Evolutionary conservation across 1,140 invertebrate genomes (phyloP).

Genomic region (Cydia pomonella): DNA sequence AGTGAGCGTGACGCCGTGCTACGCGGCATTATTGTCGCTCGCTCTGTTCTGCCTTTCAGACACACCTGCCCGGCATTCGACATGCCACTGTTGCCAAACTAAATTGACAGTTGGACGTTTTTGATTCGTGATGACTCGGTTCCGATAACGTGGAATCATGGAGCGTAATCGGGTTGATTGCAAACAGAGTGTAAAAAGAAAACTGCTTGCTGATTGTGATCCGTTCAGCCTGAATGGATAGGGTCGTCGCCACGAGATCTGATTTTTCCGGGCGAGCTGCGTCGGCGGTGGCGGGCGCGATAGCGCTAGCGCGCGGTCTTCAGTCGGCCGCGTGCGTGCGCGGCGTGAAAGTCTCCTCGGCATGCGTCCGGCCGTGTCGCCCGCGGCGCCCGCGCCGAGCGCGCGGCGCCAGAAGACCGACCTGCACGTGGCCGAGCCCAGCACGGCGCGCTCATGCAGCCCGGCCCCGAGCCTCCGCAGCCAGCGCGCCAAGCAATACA

Average conservation of each 20-base stretch:
- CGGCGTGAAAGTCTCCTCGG: conserved; percentile 69
- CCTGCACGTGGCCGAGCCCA: conserved; percentile 72
- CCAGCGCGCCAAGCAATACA: conserved; percentile 76
- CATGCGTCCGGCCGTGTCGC: conserved; percentile 62
- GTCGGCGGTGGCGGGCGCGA: conserved; percentile 50
- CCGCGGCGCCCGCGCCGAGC: conserved; percentile 49
- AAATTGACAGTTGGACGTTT: conserved; percentile 32
- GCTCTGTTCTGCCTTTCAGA: conserved; percentile 59
- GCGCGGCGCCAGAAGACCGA: conserved; percentile 77
- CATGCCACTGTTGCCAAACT: conserved; percentile 52
- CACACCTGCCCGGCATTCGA: conserved; percentile 59
- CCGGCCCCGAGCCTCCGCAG: conserved; percentile 71
- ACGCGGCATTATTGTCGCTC: conserved; percentile 58
- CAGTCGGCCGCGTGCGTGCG: conserved; percentile 71
- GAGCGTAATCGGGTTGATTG: conserved; percentile 43
- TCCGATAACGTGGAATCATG: conserved; percentile 18
- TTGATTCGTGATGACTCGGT: conserved; percentile 2
- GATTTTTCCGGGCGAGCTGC: conserved; percentile 65
- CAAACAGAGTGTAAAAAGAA: conserved; percentile 75
- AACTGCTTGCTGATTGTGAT: conserved; percentile 62
- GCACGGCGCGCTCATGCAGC: conserved; percentile 60
- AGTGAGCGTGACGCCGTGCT: conserved; percentile 62
- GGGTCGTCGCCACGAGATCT: conserved; percentile 70
- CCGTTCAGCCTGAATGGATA: conserved; percentile 74
- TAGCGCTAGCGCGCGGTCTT: conserved; percentile 58